Percentiles rank a stretch among this genome's conserved stretches.
Evolutionary conservation across 2,888 invertebrate species (phyloP).

Genomic region (Andrena bucephala): DNA sequence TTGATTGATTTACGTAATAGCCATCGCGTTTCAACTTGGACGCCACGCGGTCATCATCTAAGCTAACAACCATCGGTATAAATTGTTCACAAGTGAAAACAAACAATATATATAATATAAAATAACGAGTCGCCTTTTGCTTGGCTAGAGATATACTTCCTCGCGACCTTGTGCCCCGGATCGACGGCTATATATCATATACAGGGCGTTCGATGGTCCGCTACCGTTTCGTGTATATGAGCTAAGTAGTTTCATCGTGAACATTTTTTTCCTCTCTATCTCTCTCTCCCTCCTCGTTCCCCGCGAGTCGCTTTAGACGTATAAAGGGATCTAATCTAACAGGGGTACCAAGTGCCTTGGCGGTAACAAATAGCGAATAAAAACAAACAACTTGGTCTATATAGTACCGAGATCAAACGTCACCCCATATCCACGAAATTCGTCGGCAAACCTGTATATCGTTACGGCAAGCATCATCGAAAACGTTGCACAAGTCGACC

Average conservation of each 20-base stretch:
- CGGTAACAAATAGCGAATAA: conserved; percentile 25
- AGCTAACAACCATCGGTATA: conserved; percentile 66
- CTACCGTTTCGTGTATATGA: conserved; percentile 13
- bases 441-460: conserved; percentile 16
- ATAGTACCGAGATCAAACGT: conserved; percentile 29
- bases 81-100: conserved; percentile 66
- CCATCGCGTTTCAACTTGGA: conserved; percentile 52
- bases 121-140: conserved; percentile 57
- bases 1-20: conserved; percentile 79
- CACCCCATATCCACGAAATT: conserved; percentile 17
- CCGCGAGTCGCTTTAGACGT: not conserved
- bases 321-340: conserved; percentile 5
- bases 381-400: conserved; percentile 26
- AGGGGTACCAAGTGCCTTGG: conserved; percentile 7
- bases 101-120: conserved; percentile 57
- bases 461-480: not conserved
- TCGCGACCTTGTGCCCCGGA: conserved; percentile 27
- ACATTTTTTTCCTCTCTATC: not conserved
- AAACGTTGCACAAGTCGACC: conserved; percentile 32
- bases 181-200: conserved; percentile 9
- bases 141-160: conserved; percentile 29
- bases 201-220: conserved; percentile 15
- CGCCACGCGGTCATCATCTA: conserved; percentile 45
- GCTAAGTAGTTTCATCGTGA: not conserved
- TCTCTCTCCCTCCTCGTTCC: not conserved